A percentile compares a stretch with the other conserved stretches of the same genome.
phyloP scores from a whole-genome alignment of 2,113 vertebrate genomes.

The Lepisosteus oculatus region DNA sequence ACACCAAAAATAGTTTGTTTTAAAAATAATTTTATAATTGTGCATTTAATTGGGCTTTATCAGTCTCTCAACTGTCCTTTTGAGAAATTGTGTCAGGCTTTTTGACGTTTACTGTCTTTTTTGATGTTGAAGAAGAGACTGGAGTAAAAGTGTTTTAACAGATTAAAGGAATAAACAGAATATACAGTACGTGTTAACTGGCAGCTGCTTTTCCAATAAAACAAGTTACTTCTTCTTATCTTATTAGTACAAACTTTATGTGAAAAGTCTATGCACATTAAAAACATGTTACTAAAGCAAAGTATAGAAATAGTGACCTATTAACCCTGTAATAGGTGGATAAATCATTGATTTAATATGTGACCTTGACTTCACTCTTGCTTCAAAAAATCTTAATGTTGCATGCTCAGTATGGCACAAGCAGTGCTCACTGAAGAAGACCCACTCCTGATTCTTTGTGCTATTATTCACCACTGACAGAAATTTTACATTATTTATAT shows the following conservation, averaged over 20 bases:
- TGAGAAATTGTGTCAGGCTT: conserved; percentile 25
- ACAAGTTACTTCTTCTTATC: conserved; percentile 33
- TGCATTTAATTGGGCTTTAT: conserved; percentile 59
- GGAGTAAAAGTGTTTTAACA: conserved; percentile 37
- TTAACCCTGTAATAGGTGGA: background rate
- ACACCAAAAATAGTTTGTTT: too few relatives aligned
- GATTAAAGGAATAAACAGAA: conserved; percentile 60
- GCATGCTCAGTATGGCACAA: too few relatives aligned
- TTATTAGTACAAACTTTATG: conserved; percentile 6
- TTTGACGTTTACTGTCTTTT: conserved; percentile 54
- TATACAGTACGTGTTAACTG: conserved; percentile 53
- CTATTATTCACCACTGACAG: too few relatives aligned
- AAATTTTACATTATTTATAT: too few relatives aligned
- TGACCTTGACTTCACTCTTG: too few relatives aligned
- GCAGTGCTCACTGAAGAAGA: too few relatives aligned
- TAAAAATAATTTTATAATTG: too few relatives aligned
- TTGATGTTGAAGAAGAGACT: conserved; percentile 42
- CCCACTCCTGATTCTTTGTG: too few relatives aligned
- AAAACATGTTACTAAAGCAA: conserved; percentile 1
- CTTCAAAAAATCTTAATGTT: too few relatives aligned
- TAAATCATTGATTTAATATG: too few relatives aligned
- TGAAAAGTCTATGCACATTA: conserved; percentile 12
- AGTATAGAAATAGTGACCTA: background rate
- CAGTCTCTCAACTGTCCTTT: conserved; percentile 39
- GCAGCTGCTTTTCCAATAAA: conserved; percentile 23